These are phyloP conservation scores for Eubasilissa regina DNA, from an alignment of 1,140 invertebrate genomes.

Conservation along the genomic window DNA sequence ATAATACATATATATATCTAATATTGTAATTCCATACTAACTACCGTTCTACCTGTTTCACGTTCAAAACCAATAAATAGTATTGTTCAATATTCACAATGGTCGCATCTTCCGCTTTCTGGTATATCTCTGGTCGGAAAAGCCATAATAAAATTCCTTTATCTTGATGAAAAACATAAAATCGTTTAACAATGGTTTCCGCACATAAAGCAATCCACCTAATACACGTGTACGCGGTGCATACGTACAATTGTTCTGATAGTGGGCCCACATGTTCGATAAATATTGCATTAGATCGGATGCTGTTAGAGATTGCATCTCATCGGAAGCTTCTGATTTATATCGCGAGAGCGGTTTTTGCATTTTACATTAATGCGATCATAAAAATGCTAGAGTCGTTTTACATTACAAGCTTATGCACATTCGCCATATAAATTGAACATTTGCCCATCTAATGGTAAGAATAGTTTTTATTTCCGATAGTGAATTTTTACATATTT, in stretches of 20 bases:
- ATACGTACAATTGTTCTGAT: background rate
- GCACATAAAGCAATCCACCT: background rate
- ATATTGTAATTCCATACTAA: too few relatives aligned
- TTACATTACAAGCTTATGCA: constrained; percentile 50
- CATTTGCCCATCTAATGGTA: constrained; percentile 53
- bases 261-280: constrained; percentile 40
- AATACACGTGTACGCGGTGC: background rate
- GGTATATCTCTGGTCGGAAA: background rate
- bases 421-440: constrained; percentile 54
- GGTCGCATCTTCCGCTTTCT: constrained; percentile 2
- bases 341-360: constrained; percentile 39
- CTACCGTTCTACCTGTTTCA: background rate
- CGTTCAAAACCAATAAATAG: constrained; percentile 26
- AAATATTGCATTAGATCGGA: constrained; percentile 53
- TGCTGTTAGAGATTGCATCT: constrained; percentile 53
- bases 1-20: too few relatives aligned
- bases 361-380: constrained; percentile 57
- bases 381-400: constrained; percentile 58
- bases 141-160: constrained; percentile 19
- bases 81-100: background rate
- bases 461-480: constrained; percentile 47
- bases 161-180: constrained; percentile 29
- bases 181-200: constrained; percentile 19
- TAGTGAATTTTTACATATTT: background rate
- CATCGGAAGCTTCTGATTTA: constrained; percentile 48